phyloP scores from a whole-genome alignment of 2,888 invertebrate species.

The Seira musarum region DNA sequence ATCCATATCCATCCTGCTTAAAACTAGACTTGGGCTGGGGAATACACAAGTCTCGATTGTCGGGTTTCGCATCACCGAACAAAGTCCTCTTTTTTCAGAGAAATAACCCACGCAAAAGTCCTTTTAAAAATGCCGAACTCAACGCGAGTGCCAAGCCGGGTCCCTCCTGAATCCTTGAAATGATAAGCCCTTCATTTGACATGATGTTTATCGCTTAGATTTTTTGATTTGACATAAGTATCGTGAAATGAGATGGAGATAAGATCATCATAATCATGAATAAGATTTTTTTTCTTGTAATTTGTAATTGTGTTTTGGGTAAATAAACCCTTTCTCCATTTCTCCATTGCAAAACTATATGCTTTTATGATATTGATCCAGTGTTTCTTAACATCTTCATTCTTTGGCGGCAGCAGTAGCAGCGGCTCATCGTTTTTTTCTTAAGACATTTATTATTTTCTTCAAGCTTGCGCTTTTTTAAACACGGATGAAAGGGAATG shows the following conservation, averaged over 20 bases:
- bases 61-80: slow-evolving; percentile 49
- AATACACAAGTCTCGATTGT: neutral
- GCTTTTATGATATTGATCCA: neutral
- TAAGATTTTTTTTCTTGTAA: too few species aligned
- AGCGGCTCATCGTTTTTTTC: too few species aligned
- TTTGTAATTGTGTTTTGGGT: slow-evolving; percentile 40
- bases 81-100: slow-evolving; percentile 15
- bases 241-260: neutral
- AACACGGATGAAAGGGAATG: too few species aligned
- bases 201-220: slow-evolving; percentile 20
- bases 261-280: too few species aligned
- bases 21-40: neutral
- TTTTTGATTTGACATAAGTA: slow-evolving; percentile 42
- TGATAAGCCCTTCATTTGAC: neutral
- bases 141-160: too few species aligned
- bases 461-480: neutral
- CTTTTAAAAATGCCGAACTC: too few species aligned
- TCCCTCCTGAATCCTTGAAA: slow-evolving; percentile 25
- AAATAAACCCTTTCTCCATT: slow-evolving; percentile 28
- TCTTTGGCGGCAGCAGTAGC: too few species aligned
- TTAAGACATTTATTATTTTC: too few species aligned
- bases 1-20: neutral
- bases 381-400: slow-evolving; percentile 22
- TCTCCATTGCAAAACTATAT: neutral
- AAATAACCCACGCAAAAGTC: neutral